Evolutionary conservation across 2,797 vertebrate species (phyloP).

Genomic region (Bothrops alternatus): DNA sequence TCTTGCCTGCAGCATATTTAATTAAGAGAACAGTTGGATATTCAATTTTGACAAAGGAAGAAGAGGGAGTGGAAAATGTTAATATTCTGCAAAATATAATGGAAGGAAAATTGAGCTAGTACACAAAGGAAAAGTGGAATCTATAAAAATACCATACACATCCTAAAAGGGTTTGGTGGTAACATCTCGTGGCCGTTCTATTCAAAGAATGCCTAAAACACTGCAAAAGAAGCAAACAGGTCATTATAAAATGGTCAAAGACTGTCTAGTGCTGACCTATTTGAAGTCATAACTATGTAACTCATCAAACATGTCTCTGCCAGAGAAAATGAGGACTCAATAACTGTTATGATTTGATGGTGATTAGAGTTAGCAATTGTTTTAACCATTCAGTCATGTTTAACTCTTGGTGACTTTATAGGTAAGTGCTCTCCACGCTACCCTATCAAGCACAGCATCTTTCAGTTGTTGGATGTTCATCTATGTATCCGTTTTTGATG

Average conservation of each 20-base stretch:
- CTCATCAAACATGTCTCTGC: background rate
- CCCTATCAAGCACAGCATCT: background rate
- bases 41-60: slow-evolving; percentile 57
- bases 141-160: slow-evolving; percentile 40
- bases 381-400: background rate
- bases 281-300: background rate
- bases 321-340: background rate
- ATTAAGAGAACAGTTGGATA: slow-evolving; percentile 72
- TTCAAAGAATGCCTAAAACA: slow-evolving; percentile 43
- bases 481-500: background rate
- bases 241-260: background rate
- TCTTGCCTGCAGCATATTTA: slow-evolving; percentile 68
- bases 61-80: slow-evolving; percentile 40
- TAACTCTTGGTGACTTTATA: background rate
- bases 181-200: slow-evolving; percentile 33
- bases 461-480: background rate
- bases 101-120: slow-evolving; percentile 30
- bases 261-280: background rate
- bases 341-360: background rate
- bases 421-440: background rate
- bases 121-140: slow-evolving; percentile 13
- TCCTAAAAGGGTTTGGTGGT: slow-evolving; percentile 17
- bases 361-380: background rate
- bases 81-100: slow-evolving; percentile 44
- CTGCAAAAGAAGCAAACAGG: slow-evolving; percentile 38